Base-by-base conservation (phyloP, 2,888 invertebrate genomes). In the Exephanes ischioxanthus region DNA sequence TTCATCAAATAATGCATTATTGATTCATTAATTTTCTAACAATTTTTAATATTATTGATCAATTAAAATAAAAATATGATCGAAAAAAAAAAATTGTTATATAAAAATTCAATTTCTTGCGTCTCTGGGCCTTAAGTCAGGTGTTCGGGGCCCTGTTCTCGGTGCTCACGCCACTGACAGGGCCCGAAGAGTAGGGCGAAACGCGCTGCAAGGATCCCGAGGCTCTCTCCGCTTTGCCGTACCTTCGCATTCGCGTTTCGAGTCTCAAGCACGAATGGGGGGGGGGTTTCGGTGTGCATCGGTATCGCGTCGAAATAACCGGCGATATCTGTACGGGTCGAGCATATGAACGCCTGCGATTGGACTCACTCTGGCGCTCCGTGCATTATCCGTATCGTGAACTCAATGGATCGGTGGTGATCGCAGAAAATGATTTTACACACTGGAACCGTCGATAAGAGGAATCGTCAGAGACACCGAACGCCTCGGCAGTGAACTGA, bases 181-280 rank as follows among this genome's bases (percentile, higher is more conserved):
- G 79, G 63, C 77, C 82, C 84, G 86, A 84, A 48, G 87, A 76
- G 87, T 87, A 88, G 89, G 82, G 89, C 81, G 70, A 88, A 88
- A 68, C 78, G 73, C 80, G 73, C 51, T 33, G 75, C 70, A 48
- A 71, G 63, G 71, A 63, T 68, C 51, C 33, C 48, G 63, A 33
- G 53, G 79, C 58, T 82, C 76, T 45, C 53, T 84, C 83, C 14
- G 45, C 45, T 16, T 4, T 45, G 33, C 26, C 63, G 26, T 84
- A 63, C 78, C 83, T 86, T 86, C 88, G 90, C 91, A 91, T 90
- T 92, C 90, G 86, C 87, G 90, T 92, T 88, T 88, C 79, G 87
- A 87, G 87, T 87, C 86, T 90, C 85, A 78, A 89, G 90, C 45
- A 48, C 45, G 45, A 48, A 89, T 90, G 91, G 41, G 91, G 90